phyloP scores from a whole-genome alignment of 1,140 invertebrate species.

The Drosophila aff. region DNA sequence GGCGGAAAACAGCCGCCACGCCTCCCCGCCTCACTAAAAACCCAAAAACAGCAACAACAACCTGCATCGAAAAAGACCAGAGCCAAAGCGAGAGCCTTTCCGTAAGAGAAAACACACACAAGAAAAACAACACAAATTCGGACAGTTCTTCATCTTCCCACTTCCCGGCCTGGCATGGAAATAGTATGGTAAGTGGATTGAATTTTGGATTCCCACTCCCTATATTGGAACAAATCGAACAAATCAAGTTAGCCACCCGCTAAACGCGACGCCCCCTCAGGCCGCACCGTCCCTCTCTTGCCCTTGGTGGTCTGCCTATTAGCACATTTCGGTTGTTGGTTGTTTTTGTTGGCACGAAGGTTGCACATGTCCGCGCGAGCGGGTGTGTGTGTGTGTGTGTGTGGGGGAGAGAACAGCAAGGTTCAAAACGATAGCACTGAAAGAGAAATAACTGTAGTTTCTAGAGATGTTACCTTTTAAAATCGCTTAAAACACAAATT shows the following conservation, averaged over 20 bases:
- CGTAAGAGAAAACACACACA: neutral
- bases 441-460: neutral
- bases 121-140: slow-evolving; percentile 6
- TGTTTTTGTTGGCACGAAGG: slow-evolving; percentile 38
- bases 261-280: slow-evolving; percentile 11
- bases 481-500: neutral
- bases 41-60: neutral
- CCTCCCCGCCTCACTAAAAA: neutral
- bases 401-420: slow-evolving; percentile 1
- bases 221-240: slow-evolving; percentile 16
- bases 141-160: slow-evolving; percentile 15
- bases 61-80: slow-evolving; percentile 9
- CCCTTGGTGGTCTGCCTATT: slow-evolving; percentile 37
- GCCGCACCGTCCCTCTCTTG: slow-evolving; percentile 4
- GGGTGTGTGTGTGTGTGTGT: neutral
- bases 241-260: slow-evolving; percentile 39
- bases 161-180: slow-evolving; percentile 39
- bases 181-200: slow-evolving; percentile 43
- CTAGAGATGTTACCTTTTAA: neutral
- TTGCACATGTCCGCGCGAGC: slow-evolving; percentile 2
- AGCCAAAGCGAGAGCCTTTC: neutral
- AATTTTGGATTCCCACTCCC: slow-evolving; percentile 10
- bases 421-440: slow-evolving; percentile 1
- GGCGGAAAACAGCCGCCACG: slow-evolving; percentile 16
- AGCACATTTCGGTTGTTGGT: slow-evolving; percentile 42